These are phyloP conservation scores for Dicranocentrus wangi DNA, from an alignment of 2,888 invertebrate genomes.

Conservation along the genomic window DNA sequence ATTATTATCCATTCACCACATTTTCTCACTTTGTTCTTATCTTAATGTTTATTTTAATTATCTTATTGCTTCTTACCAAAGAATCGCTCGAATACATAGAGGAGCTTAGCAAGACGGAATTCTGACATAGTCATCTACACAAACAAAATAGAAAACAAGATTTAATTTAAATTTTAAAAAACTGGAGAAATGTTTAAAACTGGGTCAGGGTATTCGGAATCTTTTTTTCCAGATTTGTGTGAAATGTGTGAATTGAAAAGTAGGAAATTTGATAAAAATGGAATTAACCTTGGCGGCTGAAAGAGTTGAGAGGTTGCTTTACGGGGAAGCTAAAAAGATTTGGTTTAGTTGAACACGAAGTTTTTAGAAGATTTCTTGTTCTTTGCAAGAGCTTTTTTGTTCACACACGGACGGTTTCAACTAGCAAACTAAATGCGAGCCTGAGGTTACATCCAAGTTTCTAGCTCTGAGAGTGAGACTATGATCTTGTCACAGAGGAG, in stretches of 20 bases:
- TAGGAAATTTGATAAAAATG: constrained; percentile 23
- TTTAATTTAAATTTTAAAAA: not conserved
- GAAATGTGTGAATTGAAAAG: not conserved
- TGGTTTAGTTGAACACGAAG: constrained; percentile 12
- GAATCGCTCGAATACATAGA: constrained; percentile 92
- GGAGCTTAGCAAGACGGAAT: constrained; percentile 91
- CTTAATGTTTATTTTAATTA: not conserved
- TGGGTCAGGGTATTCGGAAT: too few relatives aligned
- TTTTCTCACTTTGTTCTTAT: not conserved
- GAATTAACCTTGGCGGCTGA: constrained; percentile 44
- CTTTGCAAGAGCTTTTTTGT: constrained; percentile 31
- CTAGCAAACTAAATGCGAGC: constrained; percentile 66
- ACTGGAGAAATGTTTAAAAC: constrained; percentile 5
- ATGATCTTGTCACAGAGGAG: constrained; percentile 45
- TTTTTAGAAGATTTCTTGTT: constrained; percentile 23
- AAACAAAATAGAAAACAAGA: constrained; percentile 24
- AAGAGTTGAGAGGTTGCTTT: too few relatives aligned
- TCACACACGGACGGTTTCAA: constrained; percentile 66
- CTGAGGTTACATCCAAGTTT: constrained; percentile 52
- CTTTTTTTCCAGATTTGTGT: too few relatives aligned
- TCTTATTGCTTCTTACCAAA: constrained; percentile 81
- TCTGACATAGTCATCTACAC: constrained; percentile 81
- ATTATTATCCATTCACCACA: too few relatives aligned
- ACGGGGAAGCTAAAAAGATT: too few relatives aligned
- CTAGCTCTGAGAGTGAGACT: constrained; percentile 35